phyloP scores from a whole-genome alignment of 2,113 vertebrate genomes.

The Phalacrocorax carbo region DNA sequence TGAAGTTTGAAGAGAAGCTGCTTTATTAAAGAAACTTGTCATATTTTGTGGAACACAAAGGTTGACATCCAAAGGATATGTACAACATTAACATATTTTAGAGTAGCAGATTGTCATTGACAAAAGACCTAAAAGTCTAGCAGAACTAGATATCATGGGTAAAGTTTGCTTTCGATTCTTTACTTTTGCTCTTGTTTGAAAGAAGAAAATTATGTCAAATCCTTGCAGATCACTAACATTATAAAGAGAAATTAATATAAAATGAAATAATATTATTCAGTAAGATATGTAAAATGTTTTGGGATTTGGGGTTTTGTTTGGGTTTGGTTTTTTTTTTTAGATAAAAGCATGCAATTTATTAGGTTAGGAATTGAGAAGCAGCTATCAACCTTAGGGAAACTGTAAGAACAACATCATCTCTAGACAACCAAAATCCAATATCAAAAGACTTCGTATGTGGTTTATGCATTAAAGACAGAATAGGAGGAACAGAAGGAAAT shows the following conservation, averaged over 20 bases:
- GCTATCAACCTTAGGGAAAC: not conserved
- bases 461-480: not conserved
- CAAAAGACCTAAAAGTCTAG: not conserved
- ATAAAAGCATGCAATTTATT: not conserved
- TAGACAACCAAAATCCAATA: not conserved
- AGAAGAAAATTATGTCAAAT: accelerated
- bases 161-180: not conserved
- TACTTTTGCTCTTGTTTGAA: not conserved
- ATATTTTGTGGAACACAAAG: not conserved
- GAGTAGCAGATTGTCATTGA: not conserved
- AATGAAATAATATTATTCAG: not conserved
- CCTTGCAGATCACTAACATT: not conserved
- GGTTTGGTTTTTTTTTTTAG: not conserved
- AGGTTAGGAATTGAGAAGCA: not conserved
- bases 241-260: not conserved
- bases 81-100: not conserved
- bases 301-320: not conserved
- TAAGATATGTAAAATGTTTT: not conserved
- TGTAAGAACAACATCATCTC: not conserved
- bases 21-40: not conserved
- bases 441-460: not conserved
- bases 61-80: not conserved
- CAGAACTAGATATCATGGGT: not conserved
- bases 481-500: not conserved
- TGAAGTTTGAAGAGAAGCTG: not conserved